A percentile compares a stretch with the other conserved stretches of the same genome.
These are phyloP conservation scores for Sipha maydis DNA, from an alignment of 2,888 invertebrate species.

Conservation along the genomic window DNA sequence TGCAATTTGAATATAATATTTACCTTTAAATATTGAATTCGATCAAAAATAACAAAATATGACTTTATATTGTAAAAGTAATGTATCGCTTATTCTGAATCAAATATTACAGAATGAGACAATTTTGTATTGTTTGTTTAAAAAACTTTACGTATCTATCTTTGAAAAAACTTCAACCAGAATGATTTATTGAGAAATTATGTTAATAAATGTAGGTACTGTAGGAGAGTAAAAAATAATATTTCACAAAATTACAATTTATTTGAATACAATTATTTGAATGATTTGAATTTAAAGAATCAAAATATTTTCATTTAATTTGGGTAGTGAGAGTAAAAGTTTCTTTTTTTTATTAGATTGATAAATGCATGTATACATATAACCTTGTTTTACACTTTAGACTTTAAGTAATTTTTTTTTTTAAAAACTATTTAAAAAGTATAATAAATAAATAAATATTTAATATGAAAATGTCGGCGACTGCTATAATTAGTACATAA, in stretches of 20 bases:
- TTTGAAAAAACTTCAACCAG: not conserved
- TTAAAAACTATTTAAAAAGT: no score
- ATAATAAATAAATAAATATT: no score
- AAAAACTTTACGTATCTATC: not conserved
- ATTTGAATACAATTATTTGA: not conserved
- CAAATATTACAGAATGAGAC: no score
- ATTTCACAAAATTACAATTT: not conserved
- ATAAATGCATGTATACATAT: not conserved
- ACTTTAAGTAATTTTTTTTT: no score
- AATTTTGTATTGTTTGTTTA: not conserved
- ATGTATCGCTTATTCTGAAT: no score
- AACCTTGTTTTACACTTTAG: not conserved
- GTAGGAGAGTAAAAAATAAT: not conserved
- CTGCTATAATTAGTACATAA: no score
- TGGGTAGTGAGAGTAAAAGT: not conserved
- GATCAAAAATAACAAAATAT: no score
- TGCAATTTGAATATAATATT: no score
- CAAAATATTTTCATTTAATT: not conserved
- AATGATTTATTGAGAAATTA: conserved; percentile 4
- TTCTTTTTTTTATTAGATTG: not conserved
- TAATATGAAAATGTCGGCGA: no score
- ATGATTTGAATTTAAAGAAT: not conserved
- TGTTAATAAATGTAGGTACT: not conserved
- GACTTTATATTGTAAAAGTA: no score
- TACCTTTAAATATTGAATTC: no score